Evolutionary conservation across 2,888 invertebrate species (phyloP).

Genomic region (Seladonia tumulorum): DNA sequence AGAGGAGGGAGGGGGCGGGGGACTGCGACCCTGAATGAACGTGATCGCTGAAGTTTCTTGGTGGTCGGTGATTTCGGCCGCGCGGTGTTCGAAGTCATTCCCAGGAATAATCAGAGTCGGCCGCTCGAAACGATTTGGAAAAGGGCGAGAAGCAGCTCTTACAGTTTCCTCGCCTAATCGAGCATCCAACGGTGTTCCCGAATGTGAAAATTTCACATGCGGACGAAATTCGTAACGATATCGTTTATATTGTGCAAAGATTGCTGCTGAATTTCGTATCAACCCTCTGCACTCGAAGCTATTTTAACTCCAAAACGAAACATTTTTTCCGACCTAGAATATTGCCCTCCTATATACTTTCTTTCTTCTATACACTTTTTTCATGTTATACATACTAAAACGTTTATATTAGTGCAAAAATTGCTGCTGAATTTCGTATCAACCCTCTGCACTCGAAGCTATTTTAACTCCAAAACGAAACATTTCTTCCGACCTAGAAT

Average conservation of each 20-base stretch:
- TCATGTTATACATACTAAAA: no score
- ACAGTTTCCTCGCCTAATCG: not conserved
- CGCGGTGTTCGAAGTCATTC: slow-evolving; percentile 7
- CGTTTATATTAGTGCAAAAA: not conserved
- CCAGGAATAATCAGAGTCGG: slow-evolving; percentile 18
- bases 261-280: no score
- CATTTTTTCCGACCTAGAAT: no score
- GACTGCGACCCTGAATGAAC: slow-evolving; percentile 7
- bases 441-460: no score
- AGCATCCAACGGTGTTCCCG: not conserved
- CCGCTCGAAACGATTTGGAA: slow-evolving; percentile 19
- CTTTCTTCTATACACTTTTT: no score
- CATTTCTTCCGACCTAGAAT: no score
- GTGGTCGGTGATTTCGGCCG: not conserved
- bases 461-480: no score
- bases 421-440: no score
- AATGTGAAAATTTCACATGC: not conserved
- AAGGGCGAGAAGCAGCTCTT: not conserved
- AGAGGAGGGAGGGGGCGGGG: not conserved
- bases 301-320: no score
- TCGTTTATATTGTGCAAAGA: not conserved
- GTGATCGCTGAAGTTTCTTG: slow-evolving; percentile 24
- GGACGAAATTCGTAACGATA: not conserved
- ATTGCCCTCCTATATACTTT: no score
- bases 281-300: no score